These are phyloP conservation scores for Euschistus heros DNA, from an alignment of 1,140 invertebrate genomes.

Conservation along the genomic window DNA sequence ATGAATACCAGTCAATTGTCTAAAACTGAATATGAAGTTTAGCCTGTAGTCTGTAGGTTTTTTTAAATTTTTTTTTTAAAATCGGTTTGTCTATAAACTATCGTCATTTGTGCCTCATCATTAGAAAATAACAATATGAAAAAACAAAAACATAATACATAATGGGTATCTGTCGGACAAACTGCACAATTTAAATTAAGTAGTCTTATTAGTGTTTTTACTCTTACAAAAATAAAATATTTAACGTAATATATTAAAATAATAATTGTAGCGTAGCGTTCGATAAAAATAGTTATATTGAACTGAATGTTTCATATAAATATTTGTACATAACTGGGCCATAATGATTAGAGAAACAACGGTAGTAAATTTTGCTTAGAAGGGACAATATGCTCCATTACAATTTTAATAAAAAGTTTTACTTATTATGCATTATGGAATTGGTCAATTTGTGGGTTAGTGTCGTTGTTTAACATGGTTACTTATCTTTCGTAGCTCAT, in stretches of 20 bases:
- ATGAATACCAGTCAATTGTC: conserved; percentile 10
- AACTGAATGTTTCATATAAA: conserved; percentile 18
- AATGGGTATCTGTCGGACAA: not conserved
- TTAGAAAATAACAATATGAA: not conserved
- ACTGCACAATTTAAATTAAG: conserved; percentile 18
- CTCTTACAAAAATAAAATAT: conserved; percentile 12
- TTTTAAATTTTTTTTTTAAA: not conserved
- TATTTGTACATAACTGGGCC: conserved; percentile 8
- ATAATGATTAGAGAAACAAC: not conserved
- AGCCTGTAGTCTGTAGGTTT: not conserved
- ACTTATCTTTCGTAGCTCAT: no score
- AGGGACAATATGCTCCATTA: not conserved
- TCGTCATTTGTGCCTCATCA: conserved; percentile 11
- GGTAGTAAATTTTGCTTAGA: not conserved
- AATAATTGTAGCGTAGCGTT: conserved; percentile 1
- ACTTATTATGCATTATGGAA: not conserved
- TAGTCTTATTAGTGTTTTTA: conserved; percentile 12
- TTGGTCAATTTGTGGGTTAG: not conserved
- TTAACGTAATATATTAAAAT: conserved; percentile 5
- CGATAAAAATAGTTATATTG: conserved; percentile 12
- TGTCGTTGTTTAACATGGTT: conserved; percentile 2
- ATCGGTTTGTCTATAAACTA: not conserved
- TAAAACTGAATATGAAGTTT: not conserved
- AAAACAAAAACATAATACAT: not conserved
- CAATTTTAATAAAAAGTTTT: not conserved